Conservation (phyloP, 2,797 vertebrate genomes). For the Trichosurus vulpecula region DNA sequence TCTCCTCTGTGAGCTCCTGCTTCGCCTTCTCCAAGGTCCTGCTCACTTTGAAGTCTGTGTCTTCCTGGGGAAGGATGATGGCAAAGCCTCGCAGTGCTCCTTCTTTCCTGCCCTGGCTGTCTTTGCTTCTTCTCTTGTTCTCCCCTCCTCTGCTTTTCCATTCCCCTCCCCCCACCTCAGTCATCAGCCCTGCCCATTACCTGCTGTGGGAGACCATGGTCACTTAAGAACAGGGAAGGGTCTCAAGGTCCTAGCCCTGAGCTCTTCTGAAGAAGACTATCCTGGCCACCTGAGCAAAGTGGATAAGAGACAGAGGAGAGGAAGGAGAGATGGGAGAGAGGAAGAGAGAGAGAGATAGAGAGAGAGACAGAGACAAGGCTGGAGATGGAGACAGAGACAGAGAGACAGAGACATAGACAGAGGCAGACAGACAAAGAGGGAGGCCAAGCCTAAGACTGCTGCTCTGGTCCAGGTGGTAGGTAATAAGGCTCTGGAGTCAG, state of each 20-base stretch:
- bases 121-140: no score
- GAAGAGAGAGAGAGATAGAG: background rate
- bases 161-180: background rate
- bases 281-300: background rate
- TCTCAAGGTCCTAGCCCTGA: background rate
- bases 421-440: background rate
- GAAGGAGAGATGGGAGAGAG: background rate
- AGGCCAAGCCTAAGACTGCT: background rate
- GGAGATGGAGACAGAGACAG: background rate
- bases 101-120: background rate
- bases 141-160: background rate
- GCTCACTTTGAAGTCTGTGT: no score
- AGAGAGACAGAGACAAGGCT: background rate
- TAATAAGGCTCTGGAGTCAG: background rate
- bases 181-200: background rate
- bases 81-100: background rate
- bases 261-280: background rate
- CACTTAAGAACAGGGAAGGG: background rate
- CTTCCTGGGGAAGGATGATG: background rate
- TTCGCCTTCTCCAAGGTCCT: background rate
- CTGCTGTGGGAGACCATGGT: background rate
- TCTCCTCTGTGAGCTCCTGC: background rate
- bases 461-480: background rate
- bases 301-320: background rate
- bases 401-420: background rate